Percentiles rank a stretch among this genome's conserved stretches.
phyloP scores from a whole-genome alignment of 2,797 vertebrate genomes.

The Calcarius lapponicus region DNA sequence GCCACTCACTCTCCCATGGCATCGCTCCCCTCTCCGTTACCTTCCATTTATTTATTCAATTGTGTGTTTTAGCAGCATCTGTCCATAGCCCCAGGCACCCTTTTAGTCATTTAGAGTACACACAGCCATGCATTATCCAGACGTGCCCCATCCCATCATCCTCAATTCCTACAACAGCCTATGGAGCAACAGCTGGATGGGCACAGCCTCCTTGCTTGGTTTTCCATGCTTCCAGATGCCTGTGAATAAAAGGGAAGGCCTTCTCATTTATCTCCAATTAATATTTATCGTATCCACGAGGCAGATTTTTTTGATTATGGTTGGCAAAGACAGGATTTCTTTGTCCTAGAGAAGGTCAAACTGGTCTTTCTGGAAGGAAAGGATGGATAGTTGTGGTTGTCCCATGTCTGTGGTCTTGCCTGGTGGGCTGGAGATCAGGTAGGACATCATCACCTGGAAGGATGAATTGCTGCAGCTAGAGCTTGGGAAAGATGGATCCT shows the following conservation, averaged over 20 bases:
- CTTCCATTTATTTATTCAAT: slow-evolving; percentile 53
- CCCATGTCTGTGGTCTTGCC: neutral
- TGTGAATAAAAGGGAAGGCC: neutral
- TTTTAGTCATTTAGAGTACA: slow-evolving; percentile 54
- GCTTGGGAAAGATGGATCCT: neutral
- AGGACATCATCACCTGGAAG: neutral
- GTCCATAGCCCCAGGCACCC: slow-evolving; percentile 42
- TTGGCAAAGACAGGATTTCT: neutral
- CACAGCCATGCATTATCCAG: neutral
- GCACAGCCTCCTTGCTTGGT: neutral
- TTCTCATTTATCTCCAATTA: neutral
- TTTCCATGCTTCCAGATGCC: neutral
- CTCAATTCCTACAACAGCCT: neutral
- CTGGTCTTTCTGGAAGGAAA: neutral
- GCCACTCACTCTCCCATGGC: neutral
- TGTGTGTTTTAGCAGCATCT: slow-evolving; percentile 53
- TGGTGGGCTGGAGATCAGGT: neutral
- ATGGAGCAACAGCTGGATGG: neutral
- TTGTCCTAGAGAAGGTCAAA: neutral
- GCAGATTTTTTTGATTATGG: neutral
- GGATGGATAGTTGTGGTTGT: neutral
- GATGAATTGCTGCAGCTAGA: neutral
- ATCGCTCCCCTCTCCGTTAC: neutral
- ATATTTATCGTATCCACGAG: rapidly evolving
- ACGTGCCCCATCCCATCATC: neutral